Conservation (phyloP, 2,888 invertebrate genomes). For the Drosophila robusta region DNA sequence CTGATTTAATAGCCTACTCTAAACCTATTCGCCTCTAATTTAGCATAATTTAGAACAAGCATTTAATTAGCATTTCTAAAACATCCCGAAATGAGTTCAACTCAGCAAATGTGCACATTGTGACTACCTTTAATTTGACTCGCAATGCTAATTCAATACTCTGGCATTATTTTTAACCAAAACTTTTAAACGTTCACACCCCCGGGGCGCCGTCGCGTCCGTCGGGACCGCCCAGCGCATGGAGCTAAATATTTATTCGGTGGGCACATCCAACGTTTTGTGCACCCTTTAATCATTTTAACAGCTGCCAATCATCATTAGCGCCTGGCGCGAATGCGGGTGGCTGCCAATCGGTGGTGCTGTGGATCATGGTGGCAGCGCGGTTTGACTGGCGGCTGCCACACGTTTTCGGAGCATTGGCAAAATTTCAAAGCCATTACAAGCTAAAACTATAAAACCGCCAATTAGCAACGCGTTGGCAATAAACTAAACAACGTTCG, state of each 20-base stretch:
- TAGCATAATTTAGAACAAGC: background rate
- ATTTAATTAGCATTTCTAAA: background rate
- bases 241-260: background rate
- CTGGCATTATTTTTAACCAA: conserved; percentile 22
- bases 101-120: conserved; percentile 1
- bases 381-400: conserved; percentile 52
- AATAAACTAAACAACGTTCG: conserved; percentile 67
- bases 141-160: conserved; percentile 38
- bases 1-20: background rate
- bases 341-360: conserved; percentile 15
- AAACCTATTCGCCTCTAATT: background rate
- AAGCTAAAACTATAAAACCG: conserved; percentile 78
- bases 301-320: conserved; percentile 81
- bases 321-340: conserved; percentile 37
- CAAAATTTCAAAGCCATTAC: conserved; percentile 63
- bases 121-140: conserved; percentile 35
- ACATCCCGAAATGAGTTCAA: conserved; percentile 3
- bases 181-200: conserved; percentile 43
- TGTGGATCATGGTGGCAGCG: conserved; percentile 37
- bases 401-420: conserved; percentile 41
- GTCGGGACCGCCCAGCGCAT: background rate
- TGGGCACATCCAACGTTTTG: conserved; percentile 32
- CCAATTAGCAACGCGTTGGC: conserved; percentile 77
- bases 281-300: conserved; percentile 74
- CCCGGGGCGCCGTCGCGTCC: background rate